Base-by-base conservation (phyloP, 2,113 vertebrate genomes). In the Trogon melanurus region DNA sequence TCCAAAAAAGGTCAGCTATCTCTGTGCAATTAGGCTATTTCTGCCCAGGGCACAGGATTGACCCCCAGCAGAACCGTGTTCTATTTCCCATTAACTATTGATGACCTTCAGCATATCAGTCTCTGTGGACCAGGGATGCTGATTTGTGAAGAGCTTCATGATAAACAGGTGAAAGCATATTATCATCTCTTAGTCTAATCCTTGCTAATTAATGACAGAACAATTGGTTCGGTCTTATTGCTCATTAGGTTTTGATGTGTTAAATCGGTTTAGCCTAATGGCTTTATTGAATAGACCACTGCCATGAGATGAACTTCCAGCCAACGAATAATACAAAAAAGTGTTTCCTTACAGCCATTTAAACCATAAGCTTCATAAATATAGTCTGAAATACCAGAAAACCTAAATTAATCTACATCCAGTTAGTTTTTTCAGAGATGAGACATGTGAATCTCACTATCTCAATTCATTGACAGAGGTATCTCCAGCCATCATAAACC, bases 31-130 rank as follows among this genome's bases (percentile, higher is more conserved):
- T 50, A 47, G 7, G 7, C n/a, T 70, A 6, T 66, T 93, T 88
- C 62, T 88, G 36, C 41, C 36, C 30, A 54, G 73, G 23, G 11
- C 51, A 67, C 61, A 71, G 76, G 18, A 17, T 48, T 25, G 19
- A 4, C 45, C 36, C n/a, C 41, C 78, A 29, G 22, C 0, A 69
- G 32, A 85, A 48, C 7, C 0, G 0, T 1, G 5, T 48, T 60
- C 22, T 54, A 8, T 85, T 83, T 82, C 84, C 36, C 41, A 70
- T 69, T 80, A 66, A 25, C 5, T 9, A 2, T 26, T 56, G 15
- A 23, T 71, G 57, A 89, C 84, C 83, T 61, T 38, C 48, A 64
- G 54, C 34, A 71, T 16, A 7, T 5, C 27, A 10, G 5, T 5
- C 8, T 12, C n/a, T 34, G 18, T 18, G n/a, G 54, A 48, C 5